Conservation (phyloP, 2,888 invertebrate genomes). For the Malthinus flaveolus region DNA sequence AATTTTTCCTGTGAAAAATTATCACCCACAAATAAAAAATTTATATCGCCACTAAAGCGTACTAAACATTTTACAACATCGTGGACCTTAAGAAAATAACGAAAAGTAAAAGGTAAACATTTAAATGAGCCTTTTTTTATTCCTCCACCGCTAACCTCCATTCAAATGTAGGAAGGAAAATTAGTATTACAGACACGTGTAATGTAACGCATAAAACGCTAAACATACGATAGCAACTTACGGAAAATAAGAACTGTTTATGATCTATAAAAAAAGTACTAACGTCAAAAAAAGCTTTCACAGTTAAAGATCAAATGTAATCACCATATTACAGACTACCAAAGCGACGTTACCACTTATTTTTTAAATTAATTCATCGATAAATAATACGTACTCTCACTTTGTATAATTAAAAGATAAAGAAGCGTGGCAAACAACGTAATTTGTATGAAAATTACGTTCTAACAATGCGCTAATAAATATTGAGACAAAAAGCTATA, state of each 20-base stretch:
- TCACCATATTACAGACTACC: not conserved
- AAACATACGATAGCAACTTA: conserved; percentile 17
- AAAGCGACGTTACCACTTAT: no score
- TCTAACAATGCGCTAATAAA: no score
- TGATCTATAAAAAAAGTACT: conserved; percentile 10
- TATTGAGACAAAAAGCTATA: no score
- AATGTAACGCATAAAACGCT: conserved; percentile 15
- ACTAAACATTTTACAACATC: conserved; percentile 2
- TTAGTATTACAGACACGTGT: conserved; percentile 18
- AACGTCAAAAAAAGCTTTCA: conserved; percentile 10
- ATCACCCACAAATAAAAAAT: conserved; percentile 1
- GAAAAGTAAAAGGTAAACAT: conserved; percentile 3
- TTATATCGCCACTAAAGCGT: not conserved
- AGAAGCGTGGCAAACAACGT: no score
- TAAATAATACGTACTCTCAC: no score
- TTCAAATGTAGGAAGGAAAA: conserved; percentile 16
- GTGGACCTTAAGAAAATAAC: conserved; percentile 1
- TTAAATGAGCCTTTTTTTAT: conserved; percentile 5
- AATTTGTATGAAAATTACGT: no score
- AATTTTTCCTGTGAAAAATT: no score
- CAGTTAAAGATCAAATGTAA: conserved; percentile 1
- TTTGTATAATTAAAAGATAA: no score
- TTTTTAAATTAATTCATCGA: no score
- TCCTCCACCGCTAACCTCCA: conserved; percentile 8
- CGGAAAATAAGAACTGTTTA: conserved; percentile 21